Percentiles rank a stretch among this genome's conserved stretches.
Conservation (phyloP, 2,113 vertebrate species). For the Ictalurus punctatus region DNA sequence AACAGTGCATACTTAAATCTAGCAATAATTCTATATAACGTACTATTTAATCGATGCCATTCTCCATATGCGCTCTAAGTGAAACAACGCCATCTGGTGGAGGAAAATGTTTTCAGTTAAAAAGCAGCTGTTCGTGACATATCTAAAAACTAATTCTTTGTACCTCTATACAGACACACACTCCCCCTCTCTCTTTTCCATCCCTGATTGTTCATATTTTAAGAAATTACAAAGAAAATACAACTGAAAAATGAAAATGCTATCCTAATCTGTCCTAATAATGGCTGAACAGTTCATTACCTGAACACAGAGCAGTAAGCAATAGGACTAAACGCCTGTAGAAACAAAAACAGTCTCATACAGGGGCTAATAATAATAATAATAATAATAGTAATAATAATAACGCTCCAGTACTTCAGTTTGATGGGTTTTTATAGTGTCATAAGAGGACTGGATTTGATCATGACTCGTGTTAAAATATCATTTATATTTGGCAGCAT, state of each 20-base stretch:
- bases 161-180: not conserved
- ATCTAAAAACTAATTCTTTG: slow-evolving; percentile 11
- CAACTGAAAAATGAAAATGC: not conserved
- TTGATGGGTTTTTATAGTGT: not conserved
- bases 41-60: not conserved
- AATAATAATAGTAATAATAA: too few relatives aligned
- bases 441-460: not conserved
- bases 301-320: not conserved
- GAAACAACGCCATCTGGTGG: slow-evolving; percentile 12
- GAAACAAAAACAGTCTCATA: not conserved
- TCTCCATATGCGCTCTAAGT: not conserved
- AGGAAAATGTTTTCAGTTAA: not conserved
- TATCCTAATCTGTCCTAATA: not conserved
- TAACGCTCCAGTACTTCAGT: not conserved
- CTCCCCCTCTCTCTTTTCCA: not conserved
- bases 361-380: not conserved
- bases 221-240: not conserved
- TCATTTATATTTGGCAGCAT: not conserved
- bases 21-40: not conserved
- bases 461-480: not conserved
- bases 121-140: slow-evolving; percentile 19
- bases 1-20: not conserved
- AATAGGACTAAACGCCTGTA: not conserved
- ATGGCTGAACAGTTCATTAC: not conserved
- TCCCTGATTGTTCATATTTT: not conserved